These are phyloP conservation scores for Nymphalis polychloros DNA, from an alignment of 2,888 invertebrate species.

Conservation along the genomic window DNA sequence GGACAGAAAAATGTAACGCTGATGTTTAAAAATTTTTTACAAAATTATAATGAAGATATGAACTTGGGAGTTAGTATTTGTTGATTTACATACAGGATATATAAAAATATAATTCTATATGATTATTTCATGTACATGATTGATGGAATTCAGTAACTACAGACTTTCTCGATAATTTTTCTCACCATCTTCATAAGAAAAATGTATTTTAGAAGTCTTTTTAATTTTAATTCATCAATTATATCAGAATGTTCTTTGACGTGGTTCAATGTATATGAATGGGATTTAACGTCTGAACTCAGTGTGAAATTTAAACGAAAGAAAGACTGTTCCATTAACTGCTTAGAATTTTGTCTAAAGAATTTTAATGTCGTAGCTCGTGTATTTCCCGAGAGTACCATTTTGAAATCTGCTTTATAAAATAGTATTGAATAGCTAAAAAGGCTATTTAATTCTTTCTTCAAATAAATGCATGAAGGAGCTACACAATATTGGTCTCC, in stretches of 20 bases:
- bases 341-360: conserved; percentile 13
- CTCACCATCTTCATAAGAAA: no score
- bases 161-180: no score
- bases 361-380: conserved; percentile 3
- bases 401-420: conserved; percentile 6
- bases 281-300: conserved; percentile 4
- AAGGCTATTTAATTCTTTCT: not conserved
- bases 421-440: not conserved
- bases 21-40: no score
- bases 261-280: conserved; percentile 8
- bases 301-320: conserved; percentile 3
- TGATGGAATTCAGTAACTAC: no score
- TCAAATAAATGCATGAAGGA: no score
- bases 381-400: conserved; percentile 4
- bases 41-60: no score
- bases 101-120: no score
- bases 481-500: no score
- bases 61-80: no score
- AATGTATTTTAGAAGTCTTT: not conserved
- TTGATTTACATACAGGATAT: no score
- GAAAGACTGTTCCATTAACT: conserved; percentile 1
- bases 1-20: no score
- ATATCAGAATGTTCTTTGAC: not conserved
- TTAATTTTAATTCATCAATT: not conserved
- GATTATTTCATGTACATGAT: no score